Evolutionary conservation across 2,888 invertebrate species (phyloP).

Genomic region (Himalopsyche anomala): DNA sequence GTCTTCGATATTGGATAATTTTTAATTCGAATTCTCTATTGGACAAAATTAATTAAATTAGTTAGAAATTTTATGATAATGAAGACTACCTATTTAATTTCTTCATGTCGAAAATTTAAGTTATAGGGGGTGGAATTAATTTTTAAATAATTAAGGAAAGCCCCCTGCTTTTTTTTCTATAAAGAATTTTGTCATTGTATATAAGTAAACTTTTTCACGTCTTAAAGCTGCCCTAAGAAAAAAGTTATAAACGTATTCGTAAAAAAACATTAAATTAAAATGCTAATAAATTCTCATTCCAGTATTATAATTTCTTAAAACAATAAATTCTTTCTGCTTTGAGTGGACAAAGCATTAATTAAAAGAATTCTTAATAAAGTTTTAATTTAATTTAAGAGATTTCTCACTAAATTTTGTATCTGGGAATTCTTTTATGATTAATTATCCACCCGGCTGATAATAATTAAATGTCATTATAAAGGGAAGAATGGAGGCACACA

Average conservation of each 20-base stretch:
- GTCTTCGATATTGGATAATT: too few species aligned
- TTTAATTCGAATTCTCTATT: too few species aligned
- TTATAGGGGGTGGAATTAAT: too few species aligned
- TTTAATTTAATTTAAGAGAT: conserved; percentile 4
- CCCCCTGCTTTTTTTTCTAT: too few species aligned
- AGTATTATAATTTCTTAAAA: background rate
- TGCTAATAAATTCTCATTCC: background rate
- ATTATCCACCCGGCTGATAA: background rate
- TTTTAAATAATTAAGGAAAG: too few species aligned
- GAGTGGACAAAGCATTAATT: conserved; percentile 19
- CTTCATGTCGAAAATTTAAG: too few species aligned
- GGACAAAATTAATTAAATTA: too few species aligned
- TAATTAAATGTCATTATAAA: background rate
- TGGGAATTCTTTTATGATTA: conserved; percentile 66
- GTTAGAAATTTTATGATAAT: too few species aligned
- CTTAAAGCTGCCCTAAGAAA: too few species aligned
- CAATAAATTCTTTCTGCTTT: conserved; percentile 16
- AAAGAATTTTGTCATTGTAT: too few species aligned
- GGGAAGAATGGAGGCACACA: background rate
- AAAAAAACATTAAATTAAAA: background rate
- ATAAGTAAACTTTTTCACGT: too few species aligned
- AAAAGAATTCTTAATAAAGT: conserved; percentile 26
- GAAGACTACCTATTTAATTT: too few species aligned
- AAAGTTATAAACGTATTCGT: conserved; percentile 4
- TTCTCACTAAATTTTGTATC: conserved; percentile 66